These are phyloP conservation scores for Dioctria linearis DNA, from an alignment of 2,888 invertebrate species.

Conservation along the genomic window DNA sequence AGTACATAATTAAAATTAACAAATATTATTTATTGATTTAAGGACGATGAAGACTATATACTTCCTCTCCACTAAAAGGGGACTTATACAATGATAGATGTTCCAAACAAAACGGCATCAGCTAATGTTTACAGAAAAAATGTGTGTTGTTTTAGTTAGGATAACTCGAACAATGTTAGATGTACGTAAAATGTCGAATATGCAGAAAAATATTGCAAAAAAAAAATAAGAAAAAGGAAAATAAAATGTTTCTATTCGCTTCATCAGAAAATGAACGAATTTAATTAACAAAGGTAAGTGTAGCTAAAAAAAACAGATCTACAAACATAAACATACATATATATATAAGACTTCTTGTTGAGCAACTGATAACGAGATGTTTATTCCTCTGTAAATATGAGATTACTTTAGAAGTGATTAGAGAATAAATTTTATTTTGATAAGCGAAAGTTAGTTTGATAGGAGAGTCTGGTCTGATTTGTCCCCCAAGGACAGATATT, in stretches of 20 bases:
- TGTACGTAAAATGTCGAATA: not conserved
- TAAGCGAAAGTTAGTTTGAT: not conserved
- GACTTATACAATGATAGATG: slow-evolving; percentile 10
- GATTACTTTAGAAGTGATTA: not conserved
- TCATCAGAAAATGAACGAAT: slow-evolving; percentile 42
- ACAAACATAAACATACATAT: not conserved
- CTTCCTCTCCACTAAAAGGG: slow-evolving; percentile 17
- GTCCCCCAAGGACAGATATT: not conserved
- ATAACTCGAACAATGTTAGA: slow-evolving; percentile 14
- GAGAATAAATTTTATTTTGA: slow-evolving; percentile 8
- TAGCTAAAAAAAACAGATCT: slow-evolving; percentile 5
- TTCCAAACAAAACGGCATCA: slow-evolving; percentile 29
- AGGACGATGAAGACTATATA: slow-evolving; percentile 2
- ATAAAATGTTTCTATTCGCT: slow-evolving; percentile 19
- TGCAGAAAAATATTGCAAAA: not conserved
- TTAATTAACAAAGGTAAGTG: slow-evolving; percentile 35
- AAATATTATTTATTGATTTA: slow-evolving; percentile 36
- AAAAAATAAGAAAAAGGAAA: not conserved
- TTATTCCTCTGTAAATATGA: slow-evolving; percentile 29
- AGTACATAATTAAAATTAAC: slow-evolving; percentile 57
- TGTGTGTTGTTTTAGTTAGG: slow-evolving; percentile 19
- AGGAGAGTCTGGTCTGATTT: not conserved
- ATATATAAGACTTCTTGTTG: slow-evolving; percentile 31
- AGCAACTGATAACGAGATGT: slow-evolving; percentile 11
- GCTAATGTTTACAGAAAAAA: slow-evolving; percentile 4